Conservation (phyloP, 2,113 vertebrate genomes). For the Sialia sialis region DNA sequence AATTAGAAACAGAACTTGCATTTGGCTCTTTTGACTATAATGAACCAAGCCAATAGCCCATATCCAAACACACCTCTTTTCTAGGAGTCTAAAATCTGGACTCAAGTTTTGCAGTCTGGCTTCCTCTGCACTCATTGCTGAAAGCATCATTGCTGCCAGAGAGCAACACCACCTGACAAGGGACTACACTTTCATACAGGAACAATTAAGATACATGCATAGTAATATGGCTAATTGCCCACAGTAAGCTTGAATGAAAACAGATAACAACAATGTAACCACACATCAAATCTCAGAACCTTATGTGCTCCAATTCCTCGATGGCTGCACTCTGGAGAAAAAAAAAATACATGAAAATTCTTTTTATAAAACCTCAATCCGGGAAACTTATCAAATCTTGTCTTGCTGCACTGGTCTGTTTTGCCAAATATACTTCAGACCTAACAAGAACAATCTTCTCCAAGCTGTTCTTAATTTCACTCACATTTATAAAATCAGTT, state of each 20-base stretch:
- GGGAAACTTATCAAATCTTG: background rate
- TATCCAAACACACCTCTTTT: constrained; percentile 12
- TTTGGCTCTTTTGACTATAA: background rate
- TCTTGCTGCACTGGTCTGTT: background rate
- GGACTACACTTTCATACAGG: background rate
- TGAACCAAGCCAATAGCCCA: background rate
- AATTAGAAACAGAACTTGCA: constrained; percentile 26
- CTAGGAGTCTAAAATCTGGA: background rate
- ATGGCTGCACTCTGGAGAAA: background rate
- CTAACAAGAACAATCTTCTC: constrained; percentile 9
- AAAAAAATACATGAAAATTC: background rate
- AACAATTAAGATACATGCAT: background rate
- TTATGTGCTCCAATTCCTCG: background rate
- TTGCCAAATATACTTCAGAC: background rate
- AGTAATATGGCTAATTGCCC: background rate
- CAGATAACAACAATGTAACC: background rate
- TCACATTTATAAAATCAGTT: background rate
- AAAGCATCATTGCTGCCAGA: background rate
- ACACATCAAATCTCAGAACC: background rate
- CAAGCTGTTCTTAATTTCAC: constrained; percentile 26
- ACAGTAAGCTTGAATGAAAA: background rate
- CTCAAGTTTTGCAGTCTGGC: background rate
- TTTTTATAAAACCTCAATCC: constrained; percentile 2
- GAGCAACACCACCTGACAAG: background rate
- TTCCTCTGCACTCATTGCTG: background rate